Percentiles rank a stretch among this genome's conserved stretches.
Evolutionary conservation across 2,797 vertebrate genomes (phyloP).

Genomic region (Chaunax sp.): DNA sequence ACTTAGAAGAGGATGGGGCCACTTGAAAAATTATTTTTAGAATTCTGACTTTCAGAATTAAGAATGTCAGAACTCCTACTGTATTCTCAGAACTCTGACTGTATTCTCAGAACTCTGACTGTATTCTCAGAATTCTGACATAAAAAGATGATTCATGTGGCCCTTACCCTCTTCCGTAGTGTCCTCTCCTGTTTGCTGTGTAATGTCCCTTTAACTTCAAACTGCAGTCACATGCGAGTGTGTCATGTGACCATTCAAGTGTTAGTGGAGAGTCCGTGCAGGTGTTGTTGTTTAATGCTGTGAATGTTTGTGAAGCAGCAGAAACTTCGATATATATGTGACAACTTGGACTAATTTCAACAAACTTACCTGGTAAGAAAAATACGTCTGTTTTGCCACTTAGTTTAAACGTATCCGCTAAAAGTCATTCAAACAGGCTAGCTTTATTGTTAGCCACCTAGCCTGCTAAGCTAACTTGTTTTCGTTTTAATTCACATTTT

Average conservation of each 20-base stretch:
- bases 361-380: slow-evolving; percentile 20
- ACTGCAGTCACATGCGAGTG: slow-evolving; percentile 42
- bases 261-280: not conserved
- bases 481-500: not conserved
- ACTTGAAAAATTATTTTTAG: no score
- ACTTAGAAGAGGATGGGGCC: no score
- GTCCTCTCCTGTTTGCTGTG: not conserved
- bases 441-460: slow-evolving; percentile 42
- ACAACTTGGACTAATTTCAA: fast-evolving
- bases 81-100: no score
- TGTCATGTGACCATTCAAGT: slow-evolving; percentile 63
- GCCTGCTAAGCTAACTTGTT: slow-evolving; percentile 42
- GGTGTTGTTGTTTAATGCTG: no score
- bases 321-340: not conserved
- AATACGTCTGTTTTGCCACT: no score
- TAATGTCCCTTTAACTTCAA: slow-evolving; percentile 43
- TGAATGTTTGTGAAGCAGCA: not conserved
- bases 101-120: no score
- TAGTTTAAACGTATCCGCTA: no score
- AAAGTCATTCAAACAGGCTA: slow-evolving; percentile 11
- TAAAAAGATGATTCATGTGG: no score
- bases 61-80: no score
- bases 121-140: no score
- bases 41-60: no score
- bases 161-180: no score